phyloP scores from a whole-genome alignment of 2,888 invertebrate species.

The Nasonovia ribisnigri region DNA sequence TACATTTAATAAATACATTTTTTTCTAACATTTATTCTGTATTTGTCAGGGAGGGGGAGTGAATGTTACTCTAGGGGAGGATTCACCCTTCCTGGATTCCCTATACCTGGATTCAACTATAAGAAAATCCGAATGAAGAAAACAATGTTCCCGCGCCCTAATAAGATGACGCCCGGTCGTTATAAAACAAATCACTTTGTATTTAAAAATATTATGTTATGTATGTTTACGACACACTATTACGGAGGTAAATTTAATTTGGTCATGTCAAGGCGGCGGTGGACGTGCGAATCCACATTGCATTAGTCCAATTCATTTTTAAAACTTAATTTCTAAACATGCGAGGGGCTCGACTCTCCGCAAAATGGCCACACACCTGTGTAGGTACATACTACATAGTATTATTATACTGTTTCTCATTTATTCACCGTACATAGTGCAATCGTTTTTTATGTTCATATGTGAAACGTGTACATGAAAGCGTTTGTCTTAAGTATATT shows the following conservation, averaged over 20 bases:
- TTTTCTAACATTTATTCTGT: too few species aligned
- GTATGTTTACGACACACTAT: neutral
- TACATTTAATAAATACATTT: too few species aligned
- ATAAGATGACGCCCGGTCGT: too few species aligned
- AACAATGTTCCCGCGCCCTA: neutral
- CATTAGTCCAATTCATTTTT: neutral
- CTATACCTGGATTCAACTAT: too few species aligned
- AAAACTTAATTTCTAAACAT: neutral
- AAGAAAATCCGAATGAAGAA: neutral
- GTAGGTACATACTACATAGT: too few species aligned
- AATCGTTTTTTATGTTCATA: neutral
- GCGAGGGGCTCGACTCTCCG: neutral
- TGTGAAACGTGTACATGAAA: neutral
- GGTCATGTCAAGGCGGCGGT: neutral
- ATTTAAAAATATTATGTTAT: neutral
- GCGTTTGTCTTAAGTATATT: neutral
- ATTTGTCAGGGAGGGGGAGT: too few species aligned
- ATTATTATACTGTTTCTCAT: neutral
- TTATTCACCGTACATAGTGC: neutral
- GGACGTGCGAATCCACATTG: neutral
- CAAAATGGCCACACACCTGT: neutral
- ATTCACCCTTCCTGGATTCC: too few species aligned
- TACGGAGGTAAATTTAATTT: neutral
- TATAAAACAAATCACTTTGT: neutral
- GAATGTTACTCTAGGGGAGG: too few species aligned